These are phyloP conservation scores for Sebastes dallii DNA, from an alignment of 2,797 vertebrate species.

Conservation along the genomic window DNA sequence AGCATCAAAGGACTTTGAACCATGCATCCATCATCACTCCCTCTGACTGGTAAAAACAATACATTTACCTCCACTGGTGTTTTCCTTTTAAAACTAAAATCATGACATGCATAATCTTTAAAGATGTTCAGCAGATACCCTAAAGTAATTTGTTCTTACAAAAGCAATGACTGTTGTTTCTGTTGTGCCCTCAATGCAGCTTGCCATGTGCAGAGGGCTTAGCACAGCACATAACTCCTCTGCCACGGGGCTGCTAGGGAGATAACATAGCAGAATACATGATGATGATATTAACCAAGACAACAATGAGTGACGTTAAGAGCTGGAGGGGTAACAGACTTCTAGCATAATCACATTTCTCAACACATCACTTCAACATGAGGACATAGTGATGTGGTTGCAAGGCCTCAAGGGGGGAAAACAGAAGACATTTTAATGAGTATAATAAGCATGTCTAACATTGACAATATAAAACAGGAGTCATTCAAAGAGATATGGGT, in stretches of 20 bases:
- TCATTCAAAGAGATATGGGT: neutral
- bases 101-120: neutral
- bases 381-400: conserved; percentile 18
- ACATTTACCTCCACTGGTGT: neutral
- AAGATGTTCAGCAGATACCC: neutral
- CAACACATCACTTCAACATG: conserved; percentile 38
- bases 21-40: neutral
- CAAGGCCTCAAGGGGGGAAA: neutral
- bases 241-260: conserved; percentile 31
- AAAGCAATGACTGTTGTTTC: conserved; percentile 3
- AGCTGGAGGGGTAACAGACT: conserved; percentile 47
- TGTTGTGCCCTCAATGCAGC: conserved; percentile 4
- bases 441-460: neutral
- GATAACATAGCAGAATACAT: conserved; percentile 38
- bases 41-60: neutral
- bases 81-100: conserved; percentile 1
- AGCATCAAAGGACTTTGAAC: neutral
- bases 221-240: conserved; percentile 16
- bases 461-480: neutral
- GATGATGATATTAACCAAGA: conserved; percentile 42
- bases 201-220: conserved; percentile 15
- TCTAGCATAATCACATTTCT: conserved; percentile 38
- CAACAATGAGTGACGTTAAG: conserved; percentile 43
- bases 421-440: conserved; percentile 15
- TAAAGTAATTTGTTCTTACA: neutral